Base-by-base conservation (phyloP, 2,113 vertebrate species). In the Collichthys lucidus region DNA sequence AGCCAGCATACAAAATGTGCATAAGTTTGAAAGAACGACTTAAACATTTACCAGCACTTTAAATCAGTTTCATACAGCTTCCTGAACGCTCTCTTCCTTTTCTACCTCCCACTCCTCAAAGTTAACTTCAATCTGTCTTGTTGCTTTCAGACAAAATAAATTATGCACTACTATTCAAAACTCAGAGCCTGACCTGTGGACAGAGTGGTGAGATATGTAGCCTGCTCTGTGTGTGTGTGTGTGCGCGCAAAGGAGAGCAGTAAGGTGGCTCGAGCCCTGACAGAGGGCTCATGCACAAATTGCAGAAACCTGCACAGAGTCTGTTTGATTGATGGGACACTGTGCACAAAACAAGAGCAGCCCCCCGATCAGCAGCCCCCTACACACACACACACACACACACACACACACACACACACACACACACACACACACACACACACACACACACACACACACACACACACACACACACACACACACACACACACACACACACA, bases 261-360 rank as follows among this genome's bases (percentile, higher is more conserved):
- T 11, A 46, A 62, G 29, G 22, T 10, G 46, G 49, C 22, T 46
- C 35, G 49, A 70, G 50, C 47, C 49, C 47, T 65, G 77, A 74
- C 55, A 11, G 11, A 53, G 68, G 75, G 49, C 71, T 79, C 60
- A 63, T 61, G 56, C 52, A 91, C 85, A 91, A 91, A 92, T 79
- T 77, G 53, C 80, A 83, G 80, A 88, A 77, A 86, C 81, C 82
- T 59, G 80, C 66, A 80, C 70, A 69, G 31, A 82, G 35, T 82
- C 76, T 83, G 77, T 40, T 65, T 92, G 92, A 94, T 90, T 73
- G 88, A 94, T 94, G 92, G 20, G 77, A 77, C n/a, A 14, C 66
- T 61, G 81, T 62, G 64, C 68, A 82, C 69, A 79, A 72, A 87
- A 86, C 52, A 75, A 80, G 86, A 91, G 79, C 24, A 83, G 46